Conservation (phyloP, 1,140 invertebrate species). For the Drusus annulatus region DNA sequence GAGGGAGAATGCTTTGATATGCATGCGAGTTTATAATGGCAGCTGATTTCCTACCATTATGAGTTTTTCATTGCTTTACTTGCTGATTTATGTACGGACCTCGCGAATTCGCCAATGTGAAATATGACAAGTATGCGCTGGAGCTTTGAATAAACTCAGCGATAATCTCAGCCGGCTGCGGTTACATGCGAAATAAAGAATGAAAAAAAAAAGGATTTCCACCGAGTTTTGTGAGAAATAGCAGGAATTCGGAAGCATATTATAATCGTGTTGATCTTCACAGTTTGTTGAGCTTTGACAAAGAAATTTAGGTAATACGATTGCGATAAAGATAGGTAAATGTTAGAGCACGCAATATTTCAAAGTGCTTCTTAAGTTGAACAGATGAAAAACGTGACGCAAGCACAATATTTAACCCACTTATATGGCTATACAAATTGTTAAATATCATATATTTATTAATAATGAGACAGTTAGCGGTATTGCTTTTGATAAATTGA, state of each 20-base stretch:
- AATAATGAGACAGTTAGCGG: too few species aligned
- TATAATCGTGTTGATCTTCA: constrained; percentile 8
- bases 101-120: constrained; percentile 27
- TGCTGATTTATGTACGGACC: constrained; percentile 34
- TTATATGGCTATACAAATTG: too few species aligned
- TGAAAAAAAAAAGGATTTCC: neutral
- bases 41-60: constrained; percentile 41
- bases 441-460: too few species aligned
- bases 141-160: constrained; percentile 19
- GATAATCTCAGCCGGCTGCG: neutral
- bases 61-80: constrained; percentile 57
- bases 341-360: too few species aligned
- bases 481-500: too few species aligned
- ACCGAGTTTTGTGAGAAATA: neutral
- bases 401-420: too few species aligned
- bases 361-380: too few species aligned
- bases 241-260: neutral
- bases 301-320: neutral
- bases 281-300: constrained; percentile 2
- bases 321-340: neutral
- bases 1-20: constrained; percentile 49
- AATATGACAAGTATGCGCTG: constrained; percentile 31
- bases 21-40: constrained; percentile 46
- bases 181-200: neutral
- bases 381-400: too few species aligned